A percentile compares a stretch with the other conserved stretches of the same genome.
phyloP scores from a whole-genome alignment of 2,113 vertebrate species.

The Eidolon helvum region DNA sequence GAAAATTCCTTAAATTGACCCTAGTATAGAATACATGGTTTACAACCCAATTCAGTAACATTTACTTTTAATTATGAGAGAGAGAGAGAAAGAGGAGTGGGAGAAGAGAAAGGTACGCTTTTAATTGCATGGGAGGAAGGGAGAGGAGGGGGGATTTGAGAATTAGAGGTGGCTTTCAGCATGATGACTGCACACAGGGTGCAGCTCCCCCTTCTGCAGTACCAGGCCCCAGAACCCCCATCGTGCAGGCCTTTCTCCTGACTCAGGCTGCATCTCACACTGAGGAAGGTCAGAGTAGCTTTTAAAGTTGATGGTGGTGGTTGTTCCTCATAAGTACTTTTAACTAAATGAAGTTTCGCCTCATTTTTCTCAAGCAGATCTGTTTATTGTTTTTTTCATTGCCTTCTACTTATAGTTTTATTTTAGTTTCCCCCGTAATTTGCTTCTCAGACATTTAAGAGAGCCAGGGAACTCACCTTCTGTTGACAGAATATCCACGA shows the following conservation, averaged over 20 bases:
- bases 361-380: neutral
- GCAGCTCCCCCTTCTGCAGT: neutral
- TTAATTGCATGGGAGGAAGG: too few relatives aligned
- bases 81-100: too few relatives aligned
- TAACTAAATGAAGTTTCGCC: neutral
- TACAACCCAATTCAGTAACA: neutral
- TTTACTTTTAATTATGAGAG: neutral
- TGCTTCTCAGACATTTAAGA: neutral
- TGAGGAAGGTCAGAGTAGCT: neutral
- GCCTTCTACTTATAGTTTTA: neutral
- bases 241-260: fast-evolving
- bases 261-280: neutral
- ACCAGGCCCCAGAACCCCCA: neutral
- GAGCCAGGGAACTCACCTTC: neutral
- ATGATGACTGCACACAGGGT: fast-evolving
- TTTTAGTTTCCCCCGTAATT: neutral
- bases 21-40: neutral
- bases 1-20: neutral
- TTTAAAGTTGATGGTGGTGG: neutral
- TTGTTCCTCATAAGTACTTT: neutral
- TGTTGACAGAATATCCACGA: slow-evolving; percentile 52
- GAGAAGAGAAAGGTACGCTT: too few relatives aligned
- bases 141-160: neutral
- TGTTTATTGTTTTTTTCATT: slow-evolving; percentile 4
- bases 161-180: neutral